Base-by-base conservation (phyloP, 92 coral and sea anemone species). In the Porites divaricata region DNA sequence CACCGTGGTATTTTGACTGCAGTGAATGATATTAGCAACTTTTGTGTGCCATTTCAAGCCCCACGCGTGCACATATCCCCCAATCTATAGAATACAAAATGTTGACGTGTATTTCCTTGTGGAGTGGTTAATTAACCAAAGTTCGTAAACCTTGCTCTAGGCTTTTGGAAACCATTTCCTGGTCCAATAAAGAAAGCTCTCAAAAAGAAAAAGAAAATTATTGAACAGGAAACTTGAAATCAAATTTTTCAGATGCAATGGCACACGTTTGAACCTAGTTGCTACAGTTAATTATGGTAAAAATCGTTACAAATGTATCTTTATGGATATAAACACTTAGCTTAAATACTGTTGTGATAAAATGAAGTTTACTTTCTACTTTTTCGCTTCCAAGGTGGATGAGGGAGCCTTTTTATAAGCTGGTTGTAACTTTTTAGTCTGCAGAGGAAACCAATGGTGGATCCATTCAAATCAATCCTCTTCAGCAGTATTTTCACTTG, bases 101-200 rank as follows among this genome's bases (percentile, higher is more conserved):
- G 77, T 73, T 8, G 77, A 73, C 77, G 77, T 73, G 62, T 25
- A 52, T 72, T 82, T 82, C 86, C 86, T 78, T 78, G 72, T 82
- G 61, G 58, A 35, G 58, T 57, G 26, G 53, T 70, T 26, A 54
- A 69, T 79, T 59, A 77, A 69, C 8, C 52, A 1, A 28, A 69
- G 17, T 0, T 67, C 65, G 16, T 54, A 54, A 11, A 15, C 16
- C 59, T 15, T 16, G 65, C 22, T n/a, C 8, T 15, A 61, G 19
- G 65, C 65, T 61, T 16, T 16, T 61, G 22, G 17, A 15, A 16
- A 2, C 22, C 22, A 61, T n/a, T 16, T 61, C 65, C 65, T 61
- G 65, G 65, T 16, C 17, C 16, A 15, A 54, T 54, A 54, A 11
- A 54, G 2, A 54, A 13, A 54, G 16, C 59, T 54, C 58, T 54